Percentiles rank a stretch among this genome's conserved stretches.
Conservation (phyloP, 2,888 invertebrate genomes). For the Leucoma salicis region DNA sequence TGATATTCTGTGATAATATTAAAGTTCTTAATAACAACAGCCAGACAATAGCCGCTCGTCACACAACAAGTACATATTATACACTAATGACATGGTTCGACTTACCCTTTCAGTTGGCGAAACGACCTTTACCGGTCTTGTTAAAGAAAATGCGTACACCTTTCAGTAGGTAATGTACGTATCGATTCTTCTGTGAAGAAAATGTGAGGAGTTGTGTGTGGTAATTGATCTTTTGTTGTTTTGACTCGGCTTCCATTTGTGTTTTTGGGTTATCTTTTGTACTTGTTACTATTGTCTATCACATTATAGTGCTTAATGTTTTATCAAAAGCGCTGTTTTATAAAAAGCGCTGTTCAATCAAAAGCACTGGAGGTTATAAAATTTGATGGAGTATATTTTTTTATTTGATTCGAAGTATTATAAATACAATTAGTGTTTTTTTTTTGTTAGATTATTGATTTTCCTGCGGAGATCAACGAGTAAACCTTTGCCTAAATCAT, state of each 20-base stretch:
- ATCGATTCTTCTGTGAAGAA: constrained; percentile 6
- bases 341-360: too few relatives aligned
- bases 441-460: too few relatives aligned
- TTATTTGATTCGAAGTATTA: too few relatives aligned
- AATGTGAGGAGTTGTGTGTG: not conserved
- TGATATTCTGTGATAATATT: too few relatives aligned
- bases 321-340: too few relatives aligned
- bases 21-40: constrained; percentile 2
- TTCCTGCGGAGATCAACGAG: too few relatives aligned
- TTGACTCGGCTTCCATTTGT: not conserved
- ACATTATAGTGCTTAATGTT: too few relatives aligned
- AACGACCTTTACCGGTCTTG: constrained; percentile 15
- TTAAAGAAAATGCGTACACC: constrained; percentile 3
- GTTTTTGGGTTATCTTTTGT: not conserved
- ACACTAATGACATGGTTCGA: constrained; percentile 18
- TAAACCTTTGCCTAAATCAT: too few relatives aligned
- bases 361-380: too few relatives aligned
- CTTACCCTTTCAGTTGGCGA: constrained; percentile 20
- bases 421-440: too few relatives aligned
- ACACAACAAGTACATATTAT: constrained; percentile 29
- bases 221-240: not conserved
- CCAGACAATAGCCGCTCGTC: constrained; percentile 14
- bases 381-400: too few relatives aligned
- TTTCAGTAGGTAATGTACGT: not conserved
- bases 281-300: too few relatives aligned